Conservation (phyloP, 1,140 invertebrate species). For the Goniozus legneri region DNA sequence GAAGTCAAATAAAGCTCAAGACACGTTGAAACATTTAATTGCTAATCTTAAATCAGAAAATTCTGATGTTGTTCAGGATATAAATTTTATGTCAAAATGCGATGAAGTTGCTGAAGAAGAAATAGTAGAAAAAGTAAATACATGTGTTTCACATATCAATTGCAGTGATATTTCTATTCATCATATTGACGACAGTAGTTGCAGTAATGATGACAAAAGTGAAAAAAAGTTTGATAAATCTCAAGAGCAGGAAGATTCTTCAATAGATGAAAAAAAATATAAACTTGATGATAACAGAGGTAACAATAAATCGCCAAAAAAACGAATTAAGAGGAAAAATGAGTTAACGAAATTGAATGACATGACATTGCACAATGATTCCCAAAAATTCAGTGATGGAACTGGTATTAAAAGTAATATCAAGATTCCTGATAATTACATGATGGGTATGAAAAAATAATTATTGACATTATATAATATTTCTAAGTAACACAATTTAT, state of each 20-base stretch:
- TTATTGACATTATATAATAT: neutral
- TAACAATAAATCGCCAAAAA: slow-evolving; percentile 30
- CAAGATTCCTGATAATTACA: slow-evolving; percentile 51
- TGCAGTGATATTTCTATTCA: slow-evolving; percentile 30
- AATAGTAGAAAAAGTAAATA: slow-evolving; percentile 20
- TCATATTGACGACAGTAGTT: slow-evolving; percentile 21
- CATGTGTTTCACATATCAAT: slow-evolving; percentile 23
- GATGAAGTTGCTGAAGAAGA: slow-evolving; percentile 30
- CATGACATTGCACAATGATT: slow-evolving; percentile 20
- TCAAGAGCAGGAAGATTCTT: too few relatives aligned
- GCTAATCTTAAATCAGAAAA: slow-evolving; percentile 31
- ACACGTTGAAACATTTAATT: slow-evolving; percentile 37
- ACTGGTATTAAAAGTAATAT: slow-evolving; percentile 25
- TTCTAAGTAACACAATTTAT: too few relatives aligned
- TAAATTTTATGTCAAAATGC: slow-evolving; percentile 31
- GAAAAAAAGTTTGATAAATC: slow-evolving; percentile 19
- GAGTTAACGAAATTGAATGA: slow-evolving; percentile 33
- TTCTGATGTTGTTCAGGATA: slow-evolving; percentile 22
- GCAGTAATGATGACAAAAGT: slow-evolving; percentile 14
- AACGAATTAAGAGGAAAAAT: slow-evolving; percentile 35
- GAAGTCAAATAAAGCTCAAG: slow-evolving; percentile 49
- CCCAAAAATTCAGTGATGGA: slow-evolving; percentile 28
- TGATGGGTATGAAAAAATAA: slow-evolving; percentile 35
- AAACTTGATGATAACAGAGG: slow-evolving; percentile 31
- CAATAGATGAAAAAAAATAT: too few relatives aligned